Evolutionary conservation across 1,140 invertebrate species (phyloP).

Genomic region (Hydropsyche tenuis): DNA sequence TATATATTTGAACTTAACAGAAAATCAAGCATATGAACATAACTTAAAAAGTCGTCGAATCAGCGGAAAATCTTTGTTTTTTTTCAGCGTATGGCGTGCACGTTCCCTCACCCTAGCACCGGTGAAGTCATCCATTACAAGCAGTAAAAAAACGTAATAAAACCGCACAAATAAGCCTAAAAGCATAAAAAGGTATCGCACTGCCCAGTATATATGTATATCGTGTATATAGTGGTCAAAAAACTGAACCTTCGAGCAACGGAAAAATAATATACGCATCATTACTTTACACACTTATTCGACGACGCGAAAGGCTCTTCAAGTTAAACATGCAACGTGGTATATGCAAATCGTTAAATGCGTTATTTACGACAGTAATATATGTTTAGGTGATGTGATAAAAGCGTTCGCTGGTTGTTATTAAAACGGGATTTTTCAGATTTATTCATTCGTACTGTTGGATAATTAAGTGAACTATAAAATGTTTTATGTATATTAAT

Average conservation of each 20-base stretch:
- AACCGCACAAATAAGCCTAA: conserved; percentile 45
- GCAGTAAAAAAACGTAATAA: conserved; percentile 49
- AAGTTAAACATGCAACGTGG: conserved; percentile 7
- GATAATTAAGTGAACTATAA: too few relatives aligned
- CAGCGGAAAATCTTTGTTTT: conserved; percentile 44
- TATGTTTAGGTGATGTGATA: too few relatives aligned
- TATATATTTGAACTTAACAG: too few relatives aligned
- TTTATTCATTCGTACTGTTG: too few relatives aligned
- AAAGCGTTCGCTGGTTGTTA: too few relatives aligned
- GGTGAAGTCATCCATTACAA: conserved; percentile 49
- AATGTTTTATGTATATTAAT: too few relatives aligned
- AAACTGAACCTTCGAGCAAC: conserved; percentile 1
- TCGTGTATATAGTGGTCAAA: not conserved
- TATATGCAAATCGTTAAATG: too few relatives aligned
- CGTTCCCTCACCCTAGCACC: conserved; percentile 2
- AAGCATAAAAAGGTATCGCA: not conserved
- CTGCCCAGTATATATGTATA: not conserved
- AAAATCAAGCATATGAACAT: not conserved
- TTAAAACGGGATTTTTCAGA: too few relatives aligned
- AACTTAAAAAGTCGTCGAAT: conserved; percentile 38
- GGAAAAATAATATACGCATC: conserved; percentile 17
- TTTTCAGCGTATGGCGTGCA: conserved; percentile 29
- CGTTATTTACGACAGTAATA: too few relatives aligned
- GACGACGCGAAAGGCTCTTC: not conserved
- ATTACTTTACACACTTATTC: conserved; percentile 1